Evolutionary conservation across 2,797 vertebrate species (phyloP).

Genomic region (Onychomys torridus): DNA sequence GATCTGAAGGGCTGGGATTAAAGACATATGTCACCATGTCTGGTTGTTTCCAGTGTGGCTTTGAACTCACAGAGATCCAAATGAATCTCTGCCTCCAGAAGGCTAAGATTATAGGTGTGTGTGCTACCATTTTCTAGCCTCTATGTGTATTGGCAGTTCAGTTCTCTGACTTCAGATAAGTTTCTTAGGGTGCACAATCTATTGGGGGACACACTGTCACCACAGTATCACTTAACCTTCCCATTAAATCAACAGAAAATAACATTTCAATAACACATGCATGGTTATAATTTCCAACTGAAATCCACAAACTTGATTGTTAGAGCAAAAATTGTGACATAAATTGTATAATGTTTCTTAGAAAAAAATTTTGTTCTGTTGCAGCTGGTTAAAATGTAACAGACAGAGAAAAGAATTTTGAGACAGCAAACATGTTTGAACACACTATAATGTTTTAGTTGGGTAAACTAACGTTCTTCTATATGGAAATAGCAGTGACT

Average conservation of each 20-base stretch:
- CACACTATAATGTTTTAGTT: neutral
- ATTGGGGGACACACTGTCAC: no score
- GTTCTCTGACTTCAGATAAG: no score
- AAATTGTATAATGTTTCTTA: neutral
- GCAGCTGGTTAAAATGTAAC: neutral
- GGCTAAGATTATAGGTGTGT: no score
- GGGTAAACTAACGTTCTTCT: conserved; percentile 1
- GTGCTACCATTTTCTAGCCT: no score
- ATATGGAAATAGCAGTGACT: neutral
- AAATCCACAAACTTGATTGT: neutral
- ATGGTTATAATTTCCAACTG: neutral
- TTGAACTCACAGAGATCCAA: no score
- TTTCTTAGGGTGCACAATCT: no score
- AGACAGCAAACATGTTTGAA: neutral
- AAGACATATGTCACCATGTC: no score
- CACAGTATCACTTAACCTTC: neutral
- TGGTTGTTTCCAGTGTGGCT: no score
- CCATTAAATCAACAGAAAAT: neutral
- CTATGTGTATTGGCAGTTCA: no score
- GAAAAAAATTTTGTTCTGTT: neutral
- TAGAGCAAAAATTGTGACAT: neutral
- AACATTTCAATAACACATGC: neutral
- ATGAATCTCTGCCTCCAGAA: no score
- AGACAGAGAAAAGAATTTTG: neutral
- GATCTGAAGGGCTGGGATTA: no score